Conservation (phyloP, 2,888 invertebrate species). For the Mellilla xanthometata region DNA sequence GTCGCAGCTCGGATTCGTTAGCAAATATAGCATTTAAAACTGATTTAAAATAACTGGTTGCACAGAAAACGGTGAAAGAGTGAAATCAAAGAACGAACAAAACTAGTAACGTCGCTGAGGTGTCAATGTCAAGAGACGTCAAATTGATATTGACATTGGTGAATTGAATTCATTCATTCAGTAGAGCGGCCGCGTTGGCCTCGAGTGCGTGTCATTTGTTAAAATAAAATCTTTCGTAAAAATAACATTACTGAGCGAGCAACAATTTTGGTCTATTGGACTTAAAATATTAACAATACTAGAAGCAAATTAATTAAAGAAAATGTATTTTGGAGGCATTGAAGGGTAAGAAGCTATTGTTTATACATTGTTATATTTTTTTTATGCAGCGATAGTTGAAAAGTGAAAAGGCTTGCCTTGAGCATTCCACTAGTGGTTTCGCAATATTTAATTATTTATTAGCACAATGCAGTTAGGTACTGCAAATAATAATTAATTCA, state of each 20-base stretch:
- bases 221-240: slow-evolving; percentile 1
- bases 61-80: no score
- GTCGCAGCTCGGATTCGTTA: no score
- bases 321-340: slow-evolving; percentile 68
- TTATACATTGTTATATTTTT: slow-evolving; percentile 21
- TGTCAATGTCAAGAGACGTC: slow-evolving; percentile 16
- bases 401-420: slow-evolving; percentile 76
- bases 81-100: no score
- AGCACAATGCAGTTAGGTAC: slow-evolving; percentile 10
- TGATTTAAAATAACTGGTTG: no score
- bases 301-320: slow-evolving; percentile 7
- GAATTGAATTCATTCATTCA: slow-evolving; percentile 31
- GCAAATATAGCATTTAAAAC: no score
- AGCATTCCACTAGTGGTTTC: slow-evolving; percentile 52
- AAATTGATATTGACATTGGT: slow-evolving; percentile 3
- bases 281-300: no score
- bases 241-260: no score
- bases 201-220: slow-evolving; percentile 28
- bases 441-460: slow-evolving; percentile 35
- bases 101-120: no score
- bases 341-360: slow-evolving; percentile 61
- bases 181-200: slow-evolving; percentile 49
- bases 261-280: no score
- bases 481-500: no score
- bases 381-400: slow-evolving; percentile 41